Evolutionary conservation across 2,113 vertebrate genomes (phyloP).

Genomic region (Pangasianodon gigas): DNA sequence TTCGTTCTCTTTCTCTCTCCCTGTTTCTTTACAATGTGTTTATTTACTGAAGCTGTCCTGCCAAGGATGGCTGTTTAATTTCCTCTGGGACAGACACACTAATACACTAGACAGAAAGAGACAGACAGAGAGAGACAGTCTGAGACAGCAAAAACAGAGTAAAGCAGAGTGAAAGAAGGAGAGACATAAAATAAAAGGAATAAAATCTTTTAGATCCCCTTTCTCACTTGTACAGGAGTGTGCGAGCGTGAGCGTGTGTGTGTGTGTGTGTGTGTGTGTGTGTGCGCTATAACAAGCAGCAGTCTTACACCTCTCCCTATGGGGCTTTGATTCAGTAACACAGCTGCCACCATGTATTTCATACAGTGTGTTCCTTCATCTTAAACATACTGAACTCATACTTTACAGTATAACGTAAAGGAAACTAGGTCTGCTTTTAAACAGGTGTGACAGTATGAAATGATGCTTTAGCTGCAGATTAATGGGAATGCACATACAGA

Average conservation of each 20-base stretch:
- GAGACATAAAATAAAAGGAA: background rate
- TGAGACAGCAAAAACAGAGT: conserved; percentile 23
- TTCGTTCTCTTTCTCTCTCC: background rate
- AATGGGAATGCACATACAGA: background rate
- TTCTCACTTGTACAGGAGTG: background rate
- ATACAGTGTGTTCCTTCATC: background rate
- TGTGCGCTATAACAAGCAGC: conserved; percentile 2
- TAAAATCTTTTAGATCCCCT: background rate
- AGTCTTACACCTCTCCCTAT: conserved; percentile 5
- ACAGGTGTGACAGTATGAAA: background rate
- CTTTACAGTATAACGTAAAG: background rate
- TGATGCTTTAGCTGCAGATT: background rate
- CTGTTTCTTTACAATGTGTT: conserved; percentile 29
- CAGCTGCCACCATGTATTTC: background rate
- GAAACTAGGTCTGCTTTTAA: background rate
- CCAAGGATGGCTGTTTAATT: conserved; percentile 62
- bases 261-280: conserved; percentile 9
- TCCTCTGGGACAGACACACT: conserved; percentile 58
- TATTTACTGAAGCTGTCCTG: conserved; percentile 56
- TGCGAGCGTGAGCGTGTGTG: background rate
- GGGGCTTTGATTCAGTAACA: conserved; percentile 1
- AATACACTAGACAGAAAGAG: conserved; percentile 32
- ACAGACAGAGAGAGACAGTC: conserved; percentile 36
- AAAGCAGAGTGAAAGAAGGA: background rate
- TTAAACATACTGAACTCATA: background rate